Evolutionary conservation across 2,797 vertebrate genomes (phyloP).

Genomic region (Danionella dracula): DNA sequence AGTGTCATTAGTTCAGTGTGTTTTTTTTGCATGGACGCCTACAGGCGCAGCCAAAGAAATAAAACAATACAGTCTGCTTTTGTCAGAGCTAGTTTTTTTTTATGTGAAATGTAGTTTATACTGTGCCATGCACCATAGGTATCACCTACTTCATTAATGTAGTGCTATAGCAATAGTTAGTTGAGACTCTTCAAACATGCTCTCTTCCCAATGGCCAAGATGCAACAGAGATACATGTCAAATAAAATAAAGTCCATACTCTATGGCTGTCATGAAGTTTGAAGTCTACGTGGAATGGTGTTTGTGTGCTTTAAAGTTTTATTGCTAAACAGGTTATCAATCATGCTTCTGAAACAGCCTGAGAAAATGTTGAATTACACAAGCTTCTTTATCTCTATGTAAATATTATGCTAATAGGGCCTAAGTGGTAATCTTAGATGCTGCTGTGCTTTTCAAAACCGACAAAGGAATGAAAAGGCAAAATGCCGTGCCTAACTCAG

Average conservation of each 20-base stretch:
- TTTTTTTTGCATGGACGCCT: too few species aligned
- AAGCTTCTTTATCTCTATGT: slow-evolving; percentile 28
- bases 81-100: too few species aligned
- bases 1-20: too few species aligned
- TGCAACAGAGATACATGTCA: slow-evolving; percentile 6
- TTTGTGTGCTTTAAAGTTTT: background rate
- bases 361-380: slow-evolving; percentile 29
- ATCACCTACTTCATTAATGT: too few species aligned
- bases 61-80: too few species aligned
- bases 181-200: too few species aligned
- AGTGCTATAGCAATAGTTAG: too few species aligned
- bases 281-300: background rate
- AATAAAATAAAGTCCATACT: background rate
- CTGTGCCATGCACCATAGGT: too few species aligned
- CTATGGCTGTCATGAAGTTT: background rate
- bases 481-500: slow-evolving; percentile 7
- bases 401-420: slow-evolving; percentile 35
- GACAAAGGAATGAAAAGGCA: slow-evolving; percentile 27
- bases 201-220: too few species aligned
- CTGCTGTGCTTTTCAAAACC: slow-evolving; percentile 27
- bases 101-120: too few species aligned
- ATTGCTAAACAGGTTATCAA: slow-evolving; percentile 34
- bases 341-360: slow-evolving; percentile 1
- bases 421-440: slow-evolving; percentile 33
- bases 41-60: too few species aligned